Conservation (phyloP, 2,797 vertebrate genomes). For the Cyclura pinguis region DNA sequence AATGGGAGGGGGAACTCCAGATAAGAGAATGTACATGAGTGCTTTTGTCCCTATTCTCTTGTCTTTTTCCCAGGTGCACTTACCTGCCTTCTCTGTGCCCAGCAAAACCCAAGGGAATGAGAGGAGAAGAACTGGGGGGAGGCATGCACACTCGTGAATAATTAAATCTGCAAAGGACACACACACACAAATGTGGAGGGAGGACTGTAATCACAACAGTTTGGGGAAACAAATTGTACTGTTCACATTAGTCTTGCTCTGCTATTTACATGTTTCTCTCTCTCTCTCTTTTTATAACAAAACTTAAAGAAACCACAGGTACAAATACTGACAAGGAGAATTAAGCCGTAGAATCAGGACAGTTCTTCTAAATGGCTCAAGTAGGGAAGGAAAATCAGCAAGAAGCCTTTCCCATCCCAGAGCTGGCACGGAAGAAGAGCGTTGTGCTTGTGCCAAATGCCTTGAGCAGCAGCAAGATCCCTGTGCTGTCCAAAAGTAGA, state of each 20-base stretch:
- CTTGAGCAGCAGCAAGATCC: conserved; percentile 73
- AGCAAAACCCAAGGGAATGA: no score
- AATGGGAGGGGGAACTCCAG: no score
- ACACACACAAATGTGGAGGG: no score
- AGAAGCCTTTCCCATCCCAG: background rate
- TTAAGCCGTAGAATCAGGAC: background rate
- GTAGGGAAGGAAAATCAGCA: conserved; percentile 24
- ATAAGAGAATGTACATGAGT: no score
- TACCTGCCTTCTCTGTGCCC: no score
- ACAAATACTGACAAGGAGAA: background rate
- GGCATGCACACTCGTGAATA: no score
- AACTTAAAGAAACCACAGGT: background rate
- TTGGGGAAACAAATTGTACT: background rate
- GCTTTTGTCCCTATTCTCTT: no score
- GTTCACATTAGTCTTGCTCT: background rate
- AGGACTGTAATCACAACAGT: background rate
- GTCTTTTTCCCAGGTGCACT: no score
- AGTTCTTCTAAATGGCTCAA: conserved; percentile 11
- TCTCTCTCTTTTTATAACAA: no score
- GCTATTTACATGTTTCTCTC: background rate
- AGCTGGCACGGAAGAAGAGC: conserved; percentile 5
- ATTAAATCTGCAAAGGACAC: no score
- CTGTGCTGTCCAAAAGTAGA: conserved; percentile 59
- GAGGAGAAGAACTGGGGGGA: no score
- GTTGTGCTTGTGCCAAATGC: background rate